A percentile compares a stretch with the other conserved stretches of the same genome.
Evolutionary conservation across 2,888 invertebrate species (phyloP).

Genomic region (Orthonevra nobilis): DNA sequence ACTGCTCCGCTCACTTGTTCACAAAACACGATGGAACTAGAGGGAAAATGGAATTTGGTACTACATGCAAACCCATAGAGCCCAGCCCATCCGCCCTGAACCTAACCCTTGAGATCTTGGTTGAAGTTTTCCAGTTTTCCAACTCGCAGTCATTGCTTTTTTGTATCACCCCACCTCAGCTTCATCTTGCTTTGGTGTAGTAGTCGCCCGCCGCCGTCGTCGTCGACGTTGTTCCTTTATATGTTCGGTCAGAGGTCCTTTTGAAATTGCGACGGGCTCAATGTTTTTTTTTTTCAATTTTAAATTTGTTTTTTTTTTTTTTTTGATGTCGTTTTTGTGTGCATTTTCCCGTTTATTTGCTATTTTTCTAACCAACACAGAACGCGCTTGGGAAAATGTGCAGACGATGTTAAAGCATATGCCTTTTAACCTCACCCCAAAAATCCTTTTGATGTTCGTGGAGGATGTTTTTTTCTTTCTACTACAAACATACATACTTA

Average conservation of each 20-base stretch:
- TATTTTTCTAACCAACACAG: conserved; percentile 65
- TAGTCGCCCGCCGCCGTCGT: conserved; percentile 10
- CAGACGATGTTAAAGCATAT: conserved; percentile 69
- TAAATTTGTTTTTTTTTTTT: too few relatives aligned
- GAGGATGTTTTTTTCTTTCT: conserved; percentile 23
- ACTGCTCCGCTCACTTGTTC: conserved; percentile 3
- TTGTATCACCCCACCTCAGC: conserved; percentile 5
- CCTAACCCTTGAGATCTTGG: too few relatives aligned
- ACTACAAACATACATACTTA: neutral
- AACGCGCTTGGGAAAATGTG: conserved; percentile 68
- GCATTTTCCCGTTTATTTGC: conserved; percentile 68
- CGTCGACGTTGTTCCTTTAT: conserved; percentile 33
- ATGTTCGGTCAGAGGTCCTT: conserved; percentile 55
- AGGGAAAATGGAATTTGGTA: too few relatives aligned
- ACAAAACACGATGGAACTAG: conserved; percentile 40
- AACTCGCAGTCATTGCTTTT: too few relatives aligned
- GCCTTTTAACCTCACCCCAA: conserved; percentile 64
- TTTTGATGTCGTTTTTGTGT: conserved; percentile 31
- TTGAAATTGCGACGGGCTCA: conserved; percentile 46
- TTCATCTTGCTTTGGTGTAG: conserved; percentile 17
- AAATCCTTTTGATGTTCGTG: conserved; percentile 54
- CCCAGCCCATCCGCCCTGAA: too few relatives aligned
- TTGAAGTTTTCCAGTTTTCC: too few relatives aligned
- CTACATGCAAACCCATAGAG: too few relatives aligned
- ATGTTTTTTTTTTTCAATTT: conserved; percentile 30